Evolutionary conservation across 2,113 vertebrate species (phyloP).

Genomic region (Pholis gunnellus): DNA sequence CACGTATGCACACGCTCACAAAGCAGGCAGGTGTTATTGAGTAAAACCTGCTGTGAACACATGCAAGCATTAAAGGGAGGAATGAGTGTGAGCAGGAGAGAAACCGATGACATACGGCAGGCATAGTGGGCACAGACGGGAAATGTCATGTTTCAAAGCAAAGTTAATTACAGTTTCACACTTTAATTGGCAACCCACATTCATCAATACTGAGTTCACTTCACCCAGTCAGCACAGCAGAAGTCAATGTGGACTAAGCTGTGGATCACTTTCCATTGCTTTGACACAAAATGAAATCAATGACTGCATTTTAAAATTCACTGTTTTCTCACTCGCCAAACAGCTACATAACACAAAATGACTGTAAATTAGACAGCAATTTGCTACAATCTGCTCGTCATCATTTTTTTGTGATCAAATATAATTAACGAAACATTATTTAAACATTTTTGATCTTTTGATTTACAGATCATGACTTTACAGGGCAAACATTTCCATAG

Average conservation of each 20-base stretch:
- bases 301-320: not conserved
- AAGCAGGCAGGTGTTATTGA: slow-evolving; percentile 68
- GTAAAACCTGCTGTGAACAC: slow-evolving; percentile 55
- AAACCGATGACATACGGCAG: slow-evolving; percentile 28
- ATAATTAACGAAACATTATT: no score
- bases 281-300: not conserved
- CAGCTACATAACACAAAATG: not conserved
- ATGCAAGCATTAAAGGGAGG: slow-evolving; percentile 28
- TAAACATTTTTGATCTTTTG: no score
- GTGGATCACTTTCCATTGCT: not conserved
- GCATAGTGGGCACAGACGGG: slow-evolving; percentile 41
- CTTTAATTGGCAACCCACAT: not conserved
- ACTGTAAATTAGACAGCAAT: not conserved
- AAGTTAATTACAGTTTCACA: slow-evolving; percentile 54
- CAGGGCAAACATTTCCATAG: no score
- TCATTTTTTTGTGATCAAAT: no score
- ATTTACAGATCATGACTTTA: no score
- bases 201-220: not conserved
- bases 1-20: slow-evolving; percentile 16
- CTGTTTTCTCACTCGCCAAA: not conserved
- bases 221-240: not conserved
- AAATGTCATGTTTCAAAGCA: slow-evolving; percentile 79
- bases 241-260: not conserved
- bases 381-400: not conserved
- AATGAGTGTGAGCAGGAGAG: slow-evolving; percentile 32